Evolutionary conservation across 1,140 invertebrate genomes (phyloP).

Genomic region (Conus betulinus): DNA sequence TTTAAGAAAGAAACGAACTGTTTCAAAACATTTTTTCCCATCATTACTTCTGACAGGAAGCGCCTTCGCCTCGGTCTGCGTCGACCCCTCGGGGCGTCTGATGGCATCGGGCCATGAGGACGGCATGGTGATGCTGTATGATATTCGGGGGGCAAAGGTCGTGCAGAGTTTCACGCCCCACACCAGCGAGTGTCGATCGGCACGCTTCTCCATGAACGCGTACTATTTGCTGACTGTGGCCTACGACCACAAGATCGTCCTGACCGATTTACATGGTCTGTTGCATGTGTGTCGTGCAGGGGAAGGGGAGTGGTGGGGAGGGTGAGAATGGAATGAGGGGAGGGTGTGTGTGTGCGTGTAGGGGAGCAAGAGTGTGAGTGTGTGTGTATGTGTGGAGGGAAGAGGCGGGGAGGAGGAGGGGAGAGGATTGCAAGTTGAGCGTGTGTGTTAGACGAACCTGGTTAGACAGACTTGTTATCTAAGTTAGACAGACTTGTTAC

Average conservation of each 20-base stretch:
- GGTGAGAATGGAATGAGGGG: too few relatives aligned
- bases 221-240: constrained; percentile 98
- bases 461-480: too few relatives aligned
- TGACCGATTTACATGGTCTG: constrained; percentile 95
- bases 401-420: too few relatives aligned
- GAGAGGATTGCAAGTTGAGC: too few relatives aligned
- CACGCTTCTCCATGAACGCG: constrained; percentile 97
- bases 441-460: too few relatives aligned
- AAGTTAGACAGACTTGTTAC: too few relatives aligned
- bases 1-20: too few relatives aligned
- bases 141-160: constrained; percentile 92
- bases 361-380: neutral
- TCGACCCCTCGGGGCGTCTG: constrained; percentile 95
- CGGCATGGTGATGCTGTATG: constrained; percentile 95
- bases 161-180: constrained; percentile 97
- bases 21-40: too few relatives aligned
- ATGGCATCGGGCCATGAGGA: constrained; percentile 98
- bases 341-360: neutral
- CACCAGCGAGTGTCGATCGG: constrained; percentile 92
- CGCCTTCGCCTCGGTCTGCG: constrained; percentile 94
- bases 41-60: constrained; percentile 80
- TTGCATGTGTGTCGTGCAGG: neutral
- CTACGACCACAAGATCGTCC: constrained; percentile 96
- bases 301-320: too few relatives aligned
- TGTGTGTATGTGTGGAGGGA: too few relatives aligned